phyloP scores from a whole-genome alignment of 2,888 invertebrate species.

The Globia sparganii region DNA sequence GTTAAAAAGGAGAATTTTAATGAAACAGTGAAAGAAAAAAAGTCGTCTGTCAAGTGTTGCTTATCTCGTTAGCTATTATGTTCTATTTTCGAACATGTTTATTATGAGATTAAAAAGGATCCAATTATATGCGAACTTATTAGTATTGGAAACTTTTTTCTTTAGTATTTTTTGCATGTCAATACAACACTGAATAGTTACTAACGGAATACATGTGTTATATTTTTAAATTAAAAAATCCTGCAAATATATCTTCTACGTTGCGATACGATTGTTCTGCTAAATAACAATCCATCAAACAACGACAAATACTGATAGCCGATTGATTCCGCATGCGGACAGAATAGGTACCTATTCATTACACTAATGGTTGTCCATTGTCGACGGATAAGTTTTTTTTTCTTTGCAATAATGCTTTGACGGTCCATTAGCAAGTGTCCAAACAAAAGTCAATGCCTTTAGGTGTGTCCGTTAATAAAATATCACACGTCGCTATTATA shows the following conservation, averaged over 20 bases:
- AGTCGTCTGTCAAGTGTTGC: conserved; percentile 24
- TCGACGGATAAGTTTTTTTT: conserved; percentile 71
- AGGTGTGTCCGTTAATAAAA: conserved; percentile 72
- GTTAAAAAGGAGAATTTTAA: conserved; percentile 79
- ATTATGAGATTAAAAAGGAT: conserved; percentile 14
- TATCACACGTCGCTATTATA: conserved; percentile 58
- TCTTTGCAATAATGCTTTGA: conserved; percentile 65
- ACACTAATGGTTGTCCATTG: conserved; percentile 80
- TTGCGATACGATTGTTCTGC: conserved; percentile 50
- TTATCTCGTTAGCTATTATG: conserved; percentile 58
- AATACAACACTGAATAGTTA: conserved; percentile 26
- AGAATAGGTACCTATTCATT: conserved; percentile 76
- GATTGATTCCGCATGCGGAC: conserved; percentile 75
- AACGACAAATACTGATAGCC: conserved; percentile 73
- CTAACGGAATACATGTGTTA: conserved; percentile 24
- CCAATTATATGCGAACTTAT: conserved; percentile 30
- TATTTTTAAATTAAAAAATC: conserved; percentile 50
- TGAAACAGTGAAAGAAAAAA: conserved; percentile 69
- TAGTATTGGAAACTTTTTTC: conserved; percentile 6
- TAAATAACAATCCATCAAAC: conserved; percentile 72
- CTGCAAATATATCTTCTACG: conserved; percentile 45
- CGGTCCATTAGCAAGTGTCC: conserved; percentile 78
- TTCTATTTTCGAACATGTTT: conserved; percentile 50
- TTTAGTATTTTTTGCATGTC: conserved; percentile 1
- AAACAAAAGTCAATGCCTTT: conserved; percentile 77